Conservation (phyloP, 2,113 vertebrate genomes). For the Pipra filicauda region DNA sequence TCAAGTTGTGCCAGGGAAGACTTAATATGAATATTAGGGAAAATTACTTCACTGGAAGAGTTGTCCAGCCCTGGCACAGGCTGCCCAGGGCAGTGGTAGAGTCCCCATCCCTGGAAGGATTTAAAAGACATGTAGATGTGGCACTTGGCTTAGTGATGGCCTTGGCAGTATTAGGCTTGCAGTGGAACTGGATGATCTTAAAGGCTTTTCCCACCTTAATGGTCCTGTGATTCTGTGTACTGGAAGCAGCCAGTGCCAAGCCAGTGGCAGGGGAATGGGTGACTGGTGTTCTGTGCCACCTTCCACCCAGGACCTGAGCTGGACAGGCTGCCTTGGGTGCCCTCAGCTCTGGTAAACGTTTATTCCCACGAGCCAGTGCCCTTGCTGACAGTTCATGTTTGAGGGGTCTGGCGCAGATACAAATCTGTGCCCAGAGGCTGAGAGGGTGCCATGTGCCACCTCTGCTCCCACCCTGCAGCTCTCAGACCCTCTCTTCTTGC, state of each 20-base stretch:
- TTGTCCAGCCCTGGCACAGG: neutral
- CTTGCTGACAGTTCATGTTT: no score
- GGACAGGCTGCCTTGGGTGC: neutral
- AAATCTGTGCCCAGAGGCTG: neutral
- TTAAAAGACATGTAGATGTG: neutral
- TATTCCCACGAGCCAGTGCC: fast-evolving
- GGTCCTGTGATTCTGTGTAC: fast-evolving
- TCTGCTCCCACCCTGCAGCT: neutral
- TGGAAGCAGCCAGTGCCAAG: neutral
- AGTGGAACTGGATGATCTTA: no score
- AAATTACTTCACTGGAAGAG: neutral
- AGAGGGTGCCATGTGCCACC: neutral
- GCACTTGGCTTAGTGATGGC: neutral
- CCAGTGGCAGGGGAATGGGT: neutral
- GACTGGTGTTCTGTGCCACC: neutral
- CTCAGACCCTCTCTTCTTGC: neutral
- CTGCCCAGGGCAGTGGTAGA: neutral
- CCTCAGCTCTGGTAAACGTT: neutral
- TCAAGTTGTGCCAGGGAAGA: neutral
- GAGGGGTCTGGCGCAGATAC: neutral
- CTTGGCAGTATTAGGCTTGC: neutral
- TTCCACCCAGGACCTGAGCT: neutral
- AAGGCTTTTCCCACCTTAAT: neutral
- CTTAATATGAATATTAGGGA: neutral
- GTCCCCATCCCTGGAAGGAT: neutral